Evolutionary conservation across 1,140 invertebrate genomes (phyloP).

Genomic region (Euglossa dilemma): DNA sequence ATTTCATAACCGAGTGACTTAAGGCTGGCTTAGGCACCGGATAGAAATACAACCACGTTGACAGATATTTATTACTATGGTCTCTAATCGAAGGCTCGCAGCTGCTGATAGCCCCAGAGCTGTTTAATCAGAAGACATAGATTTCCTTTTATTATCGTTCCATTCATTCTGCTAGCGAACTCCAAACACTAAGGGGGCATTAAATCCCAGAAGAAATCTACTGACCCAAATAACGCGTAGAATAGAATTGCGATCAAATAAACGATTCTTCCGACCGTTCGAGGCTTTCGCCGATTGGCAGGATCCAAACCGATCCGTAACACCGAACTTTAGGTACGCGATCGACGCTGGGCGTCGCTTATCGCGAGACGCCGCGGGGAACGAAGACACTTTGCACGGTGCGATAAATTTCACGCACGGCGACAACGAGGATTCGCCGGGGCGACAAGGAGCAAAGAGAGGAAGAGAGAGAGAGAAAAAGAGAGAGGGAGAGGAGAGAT

Average conservation of each 20-base stretch:
- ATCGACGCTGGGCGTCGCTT: no score
- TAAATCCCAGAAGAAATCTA: background rate
- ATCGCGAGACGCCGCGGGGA: no score
- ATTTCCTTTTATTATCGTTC: slow-evolving; percentile 9
- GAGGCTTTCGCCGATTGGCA: no score
- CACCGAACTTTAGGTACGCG: no score
- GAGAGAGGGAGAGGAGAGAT: background rate
- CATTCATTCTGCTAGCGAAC: background rate
- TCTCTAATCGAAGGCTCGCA: background rate
- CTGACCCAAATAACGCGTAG: background rate
- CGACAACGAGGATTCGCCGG: background rate
- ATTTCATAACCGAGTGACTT: no score
- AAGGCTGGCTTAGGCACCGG: no score
- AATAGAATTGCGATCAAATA: slow-evolving; percentile 5
- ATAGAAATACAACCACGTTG: no score
- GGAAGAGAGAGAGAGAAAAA: background rate
- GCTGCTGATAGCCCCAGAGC: background rate
- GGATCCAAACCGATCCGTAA: no score
- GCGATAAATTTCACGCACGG: background rate
- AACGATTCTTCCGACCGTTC: background rate
- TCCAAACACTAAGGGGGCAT: background rate
- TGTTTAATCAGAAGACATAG: background rate
- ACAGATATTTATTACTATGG: background rate
- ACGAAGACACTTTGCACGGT: background rate
- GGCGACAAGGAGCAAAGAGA: no score